phyloP scores from a whole-genome alignment of 2,888 invertebrate genomes.

The Arctia plantaginis region DNA sequence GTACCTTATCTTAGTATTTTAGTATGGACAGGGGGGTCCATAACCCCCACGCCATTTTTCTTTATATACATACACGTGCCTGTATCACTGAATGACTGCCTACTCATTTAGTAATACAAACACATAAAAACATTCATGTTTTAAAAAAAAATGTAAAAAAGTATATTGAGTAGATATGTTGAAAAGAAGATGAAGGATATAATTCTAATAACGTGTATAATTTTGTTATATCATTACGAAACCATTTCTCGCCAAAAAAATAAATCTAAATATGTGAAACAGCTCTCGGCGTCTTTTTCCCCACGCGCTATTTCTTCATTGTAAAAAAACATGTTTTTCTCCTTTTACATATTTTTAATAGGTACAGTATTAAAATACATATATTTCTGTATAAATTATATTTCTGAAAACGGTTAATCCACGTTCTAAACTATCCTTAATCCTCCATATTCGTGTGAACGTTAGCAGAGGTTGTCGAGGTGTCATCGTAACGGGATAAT shows the following conservation, averaged over 20 bases:
- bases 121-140: no score
- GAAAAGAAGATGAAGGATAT: not conserved
- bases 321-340: not conserved
- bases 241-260: not conserved
- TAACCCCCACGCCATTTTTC: no score
- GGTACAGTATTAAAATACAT: not conserved
- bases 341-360: not conserved
- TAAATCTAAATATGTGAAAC: not conserved
- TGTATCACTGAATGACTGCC: no score
- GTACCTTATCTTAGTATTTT: no score
- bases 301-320: not conserved
- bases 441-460: slow-evolving; percentile 53
- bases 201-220: not conserved
- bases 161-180: not conserved
- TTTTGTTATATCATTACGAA: not conserved
- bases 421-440: slow-evolving; percentile 30
- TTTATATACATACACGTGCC: no score
- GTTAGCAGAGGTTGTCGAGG: slow-evolving; percentile 48
- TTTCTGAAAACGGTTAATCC: slow-evolving; percentile 3
- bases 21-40: no score
- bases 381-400: not conserved
- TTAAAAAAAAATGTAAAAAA: not conserved
- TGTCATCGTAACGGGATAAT: slow-evolving; percentile 60
- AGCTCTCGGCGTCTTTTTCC: not conserved
- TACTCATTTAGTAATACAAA: no score